A percentile compares a stretch with the other conserved stretches of the same genome.
Evolutionary conservation across 1,140 invertebrate species (phyloP).

Genomic region (Anoplophora glabripennis): DNA sequence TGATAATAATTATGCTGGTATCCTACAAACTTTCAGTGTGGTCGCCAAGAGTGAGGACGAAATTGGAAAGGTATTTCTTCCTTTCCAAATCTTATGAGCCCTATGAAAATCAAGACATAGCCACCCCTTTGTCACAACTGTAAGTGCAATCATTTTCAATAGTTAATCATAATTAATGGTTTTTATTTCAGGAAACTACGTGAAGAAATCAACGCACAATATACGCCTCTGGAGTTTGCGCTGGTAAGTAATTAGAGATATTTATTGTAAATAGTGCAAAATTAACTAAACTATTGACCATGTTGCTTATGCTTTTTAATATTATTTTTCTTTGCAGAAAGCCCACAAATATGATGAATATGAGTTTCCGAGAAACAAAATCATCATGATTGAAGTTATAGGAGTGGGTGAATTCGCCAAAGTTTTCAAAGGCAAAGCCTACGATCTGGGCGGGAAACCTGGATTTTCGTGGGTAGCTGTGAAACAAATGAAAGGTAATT

Average conservation of each 20-base stretch:
- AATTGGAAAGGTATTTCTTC: no score
- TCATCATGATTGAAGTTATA: slow-evolving; percentile 52
- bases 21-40: no score
- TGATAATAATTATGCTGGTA: no score
- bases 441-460: slow-evolving; percentile 51
- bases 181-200: no score
- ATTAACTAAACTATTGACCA: no score
- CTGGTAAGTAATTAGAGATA: slow-evolving; percentile 15
- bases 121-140: no score
- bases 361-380: slow-evolving; percentile 35
- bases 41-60: no score
- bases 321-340: slow-evolving; percentile 14
- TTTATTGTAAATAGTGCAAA: no score
- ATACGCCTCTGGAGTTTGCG: slow-evolving; percentile 31
- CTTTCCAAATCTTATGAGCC: no score
- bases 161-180: no score
- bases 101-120: no score
- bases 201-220: slow-evolving; percentile 28
- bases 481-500: slow-evolving; percentile 65
- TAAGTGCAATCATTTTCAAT: no score
- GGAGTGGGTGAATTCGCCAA: slow-evolving; percentile 74
- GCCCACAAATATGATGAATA: slow-evolving; percentile 27
- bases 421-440: slow-evolving; percentile 62
- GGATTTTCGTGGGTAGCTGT: slow-evolving; percentile 63
- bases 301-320: background rate